Evolutionary conservation across 1,140 invertebrate genomes (phyloP).

Genomic region (Neomicropteryx cornuta): DNA sequence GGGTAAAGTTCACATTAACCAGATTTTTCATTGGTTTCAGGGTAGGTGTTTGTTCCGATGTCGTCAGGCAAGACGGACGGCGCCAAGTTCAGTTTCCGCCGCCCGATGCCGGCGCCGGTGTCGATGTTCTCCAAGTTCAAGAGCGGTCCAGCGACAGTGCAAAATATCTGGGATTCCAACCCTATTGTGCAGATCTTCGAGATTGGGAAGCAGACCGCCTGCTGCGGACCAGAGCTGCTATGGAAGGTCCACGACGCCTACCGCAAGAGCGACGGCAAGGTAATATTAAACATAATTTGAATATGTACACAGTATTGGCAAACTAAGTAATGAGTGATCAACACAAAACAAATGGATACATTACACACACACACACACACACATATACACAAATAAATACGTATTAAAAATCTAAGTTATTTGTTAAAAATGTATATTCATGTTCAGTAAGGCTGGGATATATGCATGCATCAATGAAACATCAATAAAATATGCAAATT

Average conservation of each 20-base stretch:
- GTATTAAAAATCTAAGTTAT: no score
- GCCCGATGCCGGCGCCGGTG: conserved; percentile 36
- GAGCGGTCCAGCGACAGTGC: conserved; percentile 39
- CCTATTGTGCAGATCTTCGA: conserved; percentile 84
- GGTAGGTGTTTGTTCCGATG: no score
- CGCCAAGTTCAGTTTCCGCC: no score
- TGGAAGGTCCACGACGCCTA: conserved; percentile 91
- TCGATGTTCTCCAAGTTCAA: conserved; percentile 70
- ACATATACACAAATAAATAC: no score
- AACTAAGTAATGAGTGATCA: neutral
- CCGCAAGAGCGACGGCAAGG: conserved; percentile 82
- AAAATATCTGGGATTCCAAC: conserved; percentile 61
- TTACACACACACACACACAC: no score
- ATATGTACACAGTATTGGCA: neutral
- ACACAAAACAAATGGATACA: no score
- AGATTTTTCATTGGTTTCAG: no score
- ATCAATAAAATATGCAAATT: no score
- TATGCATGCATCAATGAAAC: no score
- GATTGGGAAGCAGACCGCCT: conserved; percentile 76
- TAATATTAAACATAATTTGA: conserved; percentile 30
- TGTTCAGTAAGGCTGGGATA: no score
- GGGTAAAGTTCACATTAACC: no score
- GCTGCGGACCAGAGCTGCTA: conserved; percentile 80
- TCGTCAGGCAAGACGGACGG: conserved; percentile 11
- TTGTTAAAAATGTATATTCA: no score